Conservation (phyloP, 2,113 vertebrate species). For the Dolichotis patagonum region DNA sequence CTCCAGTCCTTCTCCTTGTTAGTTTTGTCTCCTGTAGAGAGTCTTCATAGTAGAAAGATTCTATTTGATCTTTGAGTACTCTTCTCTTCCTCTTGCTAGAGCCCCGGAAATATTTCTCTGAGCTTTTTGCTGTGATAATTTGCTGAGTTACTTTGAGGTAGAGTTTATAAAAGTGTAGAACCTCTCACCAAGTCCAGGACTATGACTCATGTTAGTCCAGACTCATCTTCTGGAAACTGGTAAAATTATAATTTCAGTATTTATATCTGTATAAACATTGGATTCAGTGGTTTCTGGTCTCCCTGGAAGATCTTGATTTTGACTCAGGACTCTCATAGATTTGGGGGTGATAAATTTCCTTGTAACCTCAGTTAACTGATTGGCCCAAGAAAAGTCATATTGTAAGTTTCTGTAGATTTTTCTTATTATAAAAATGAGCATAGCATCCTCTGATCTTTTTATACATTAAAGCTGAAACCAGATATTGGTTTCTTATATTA, state of each 20-base stretch:
- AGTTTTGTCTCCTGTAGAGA: not conserved
- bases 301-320: not conserved
- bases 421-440: not conserved
- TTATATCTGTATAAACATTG: not conserved
- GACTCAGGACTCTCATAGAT: not conserved
- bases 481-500: not conserved
- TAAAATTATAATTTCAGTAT: not conserved
- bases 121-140: not conserved
- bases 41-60: not conserved
- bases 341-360: not conserved
- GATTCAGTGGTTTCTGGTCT: not conserved
- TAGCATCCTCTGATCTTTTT: not conserved
- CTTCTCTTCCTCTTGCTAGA: not conserved
- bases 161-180: not conserved
- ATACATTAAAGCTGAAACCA: not conserved
- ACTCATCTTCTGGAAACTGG: not conserved
- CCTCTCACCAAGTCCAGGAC: not conserved
- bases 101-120: no score
- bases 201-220: not conserved
- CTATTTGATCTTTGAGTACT: not conserved
- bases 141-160: not conserved
- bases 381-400: not conserved
- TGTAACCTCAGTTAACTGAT: not conserved
- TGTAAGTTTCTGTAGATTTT: not conserved
- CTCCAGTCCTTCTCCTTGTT: not conserved